Percentiles rank a stretch among this genome's conserved stretches.
phyloP scores from a whole-genome alignment of 1,140 invertebrate species.

The Drosophila quadrilineata region DNA sequence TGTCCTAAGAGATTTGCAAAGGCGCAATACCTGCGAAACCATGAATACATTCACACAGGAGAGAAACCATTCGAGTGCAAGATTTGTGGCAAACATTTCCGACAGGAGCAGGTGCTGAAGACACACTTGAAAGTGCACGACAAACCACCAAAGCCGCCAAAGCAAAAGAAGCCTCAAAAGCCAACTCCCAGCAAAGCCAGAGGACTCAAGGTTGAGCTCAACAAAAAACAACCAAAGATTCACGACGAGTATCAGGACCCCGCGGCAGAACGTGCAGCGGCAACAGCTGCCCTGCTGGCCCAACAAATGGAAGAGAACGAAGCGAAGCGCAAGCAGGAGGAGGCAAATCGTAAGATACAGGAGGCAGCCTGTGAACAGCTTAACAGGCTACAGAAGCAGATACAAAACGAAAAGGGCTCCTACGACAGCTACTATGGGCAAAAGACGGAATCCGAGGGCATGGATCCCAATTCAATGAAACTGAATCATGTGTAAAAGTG shows the following conservation, averaged over 20 bases:
- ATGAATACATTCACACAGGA: slow-evolving; percentile 81
- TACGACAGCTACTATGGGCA: slow-evolving; percentile 45
- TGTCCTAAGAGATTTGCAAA: slow-evolving; percentile 74
- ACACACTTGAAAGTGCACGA: slow-evolving; percentile 71
- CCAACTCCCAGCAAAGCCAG: not conserved
- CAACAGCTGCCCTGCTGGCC: slow-evolving; percentile 56
- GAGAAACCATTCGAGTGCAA: slow-evolving; percentile 69
- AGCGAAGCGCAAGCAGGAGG: slow-evolving; percentile 56
- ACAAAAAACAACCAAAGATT: slow-evolving; percentile 38
- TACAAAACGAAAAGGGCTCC: slow-evolving; percentile 36
- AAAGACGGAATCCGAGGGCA: slow-evolving; percentile 24
- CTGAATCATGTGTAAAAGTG: slow-evolving; percentile 33
- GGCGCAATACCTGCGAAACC: slow-evolving; percentile 72
- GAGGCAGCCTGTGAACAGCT: slow-evolving; percentile 66
- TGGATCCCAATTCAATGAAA: slow-evolving; percentile 33
- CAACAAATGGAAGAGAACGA: slow-evolving; percentile 64
- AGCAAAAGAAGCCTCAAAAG: slow-evolving; percentile 16
- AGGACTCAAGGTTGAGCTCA: slow-evolving; percentile 2
- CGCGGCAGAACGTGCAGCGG: slow-evolving; percentile 58
- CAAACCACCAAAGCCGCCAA: slow-evolving; percentile 40
- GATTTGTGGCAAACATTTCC: slow-evolving; percentile 68
- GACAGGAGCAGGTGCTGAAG: slow-evolving; percentile 64
- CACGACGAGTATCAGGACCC: slow-evolving; percentile 61
- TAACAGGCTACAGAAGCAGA: slow-evolving; percentile 52
- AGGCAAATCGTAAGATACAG: slow-evolving; percentile 55